Evolutionary conservation across 2,113 vertebrate genomes (phyloP).

Genomic region (Pitta sordida): DNA sequence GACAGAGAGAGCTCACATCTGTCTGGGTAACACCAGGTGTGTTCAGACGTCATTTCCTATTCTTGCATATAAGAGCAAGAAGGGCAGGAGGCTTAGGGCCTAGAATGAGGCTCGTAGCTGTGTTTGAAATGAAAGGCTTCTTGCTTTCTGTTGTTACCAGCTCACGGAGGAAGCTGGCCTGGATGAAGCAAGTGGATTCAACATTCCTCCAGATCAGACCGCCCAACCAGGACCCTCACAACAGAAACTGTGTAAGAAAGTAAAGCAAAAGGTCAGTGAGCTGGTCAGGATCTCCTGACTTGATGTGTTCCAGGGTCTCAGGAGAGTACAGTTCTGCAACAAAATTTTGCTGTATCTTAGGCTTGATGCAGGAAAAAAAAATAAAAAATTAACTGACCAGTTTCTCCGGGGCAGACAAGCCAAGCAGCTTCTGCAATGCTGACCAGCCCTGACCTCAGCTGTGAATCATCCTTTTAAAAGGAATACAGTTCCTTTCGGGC

Average conservation of each 20-base stretch:
- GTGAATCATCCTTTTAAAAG: not conserved
- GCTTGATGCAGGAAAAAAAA: not conserved
- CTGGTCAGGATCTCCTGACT: not conserved
- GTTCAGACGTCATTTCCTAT: not conserved
- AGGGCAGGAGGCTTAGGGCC: not conserved
- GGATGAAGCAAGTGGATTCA: conserved; percentile 92
- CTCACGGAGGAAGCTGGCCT: conserved; percentile 87
- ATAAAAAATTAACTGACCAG: not conserved
- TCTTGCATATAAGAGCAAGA: not conserved
- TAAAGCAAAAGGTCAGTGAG: conserved; percentile 63
- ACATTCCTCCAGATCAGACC: conserved; percentile 81
- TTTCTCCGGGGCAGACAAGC: not conserved
- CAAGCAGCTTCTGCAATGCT: not conserved
- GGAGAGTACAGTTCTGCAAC: not conserved
- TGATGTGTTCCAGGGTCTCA: not conserved
- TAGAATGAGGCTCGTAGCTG: not conserved
- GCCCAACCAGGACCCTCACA: conserved; percentile 49
- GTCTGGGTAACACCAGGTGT: not conserved
- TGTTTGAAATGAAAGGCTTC: not conserved
- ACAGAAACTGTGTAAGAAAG: not conserved
- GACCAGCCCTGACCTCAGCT: not conserved
- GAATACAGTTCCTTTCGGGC: not conserved
- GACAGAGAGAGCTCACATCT: not conserved
- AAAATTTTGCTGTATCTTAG: not conserved
- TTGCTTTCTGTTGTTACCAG: conserved; percentile 63